These are phyloP conservation scores for Climacteris rufus DNA, from an alignment of 2,113 vertebrate genomes.

Conservation along the genomic window DNA sequence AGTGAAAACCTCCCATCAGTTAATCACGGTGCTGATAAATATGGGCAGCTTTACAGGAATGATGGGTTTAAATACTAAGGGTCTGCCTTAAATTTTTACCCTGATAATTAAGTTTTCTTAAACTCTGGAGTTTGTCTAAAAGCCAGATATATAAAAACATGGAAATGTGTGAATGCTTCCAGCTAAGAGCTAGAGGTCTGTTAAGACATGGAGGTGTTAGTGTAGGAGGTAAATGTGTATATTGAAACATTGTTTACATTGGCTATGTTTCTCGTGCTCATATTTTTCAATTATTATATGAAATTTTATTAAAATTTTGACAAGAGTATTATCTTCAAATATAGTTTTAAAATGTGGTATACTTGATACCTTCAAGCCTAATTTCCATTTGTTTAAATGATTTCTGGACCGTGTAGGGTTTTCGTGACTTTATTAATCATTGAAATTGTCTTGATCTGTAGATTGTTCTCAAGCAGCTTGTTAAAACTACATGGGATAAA, in stretches of 20 bases:
- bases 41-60: background rate
- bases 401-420: background rate
- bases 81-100: background rate
- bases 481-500: background rate
- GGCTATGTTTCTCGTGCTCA: background rate
- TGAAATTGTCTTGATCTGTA: background rate
- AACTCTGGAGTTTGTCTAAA: background rate
- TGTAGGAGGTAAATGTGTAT: background rate
- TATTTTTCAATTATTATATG: background rate
- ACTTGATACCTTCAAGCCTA: background rate
- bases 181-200: background rate
- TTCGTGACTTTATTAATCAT: background rate
- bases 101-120: background rate
- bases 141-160: background rate
- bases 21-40: background rate
- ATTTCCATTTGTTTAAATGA: background rate
- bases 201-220: background rate
- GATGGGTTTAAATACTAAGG: background rate
- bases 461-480: background rate
- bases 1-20: background rate
- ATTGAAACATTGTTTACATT: background rate
- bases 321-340: background rate
- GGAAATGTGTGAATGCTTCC: background rate
- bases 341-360: background rate
- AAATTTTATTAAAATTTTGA: background rate